Conservation (phyloP, 1,140 invertebrate species). For the Colletes gigas region DNA sequence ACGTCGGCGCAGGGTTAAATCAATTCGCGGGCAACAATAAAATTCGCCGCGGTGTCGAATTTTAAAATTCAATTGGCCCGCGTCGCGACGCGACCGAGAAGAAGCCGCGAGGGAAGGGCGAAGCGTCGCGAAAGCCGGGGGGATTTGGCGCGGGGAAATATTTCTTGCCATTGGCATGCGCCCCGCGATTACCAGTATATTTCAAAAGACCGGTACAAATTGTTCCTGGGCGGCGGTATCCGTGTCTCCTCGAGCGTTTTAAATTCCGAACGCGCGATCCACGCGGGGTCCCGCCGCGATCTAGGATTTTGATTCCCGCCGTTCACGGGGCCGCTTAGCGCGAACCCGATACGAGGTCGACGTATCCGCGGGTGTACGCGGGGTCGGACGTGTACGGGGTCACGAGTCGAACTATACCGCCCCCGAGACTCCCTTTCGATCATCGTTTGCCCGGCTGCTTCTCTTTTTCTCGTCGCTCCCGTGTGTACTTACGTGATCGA, state of each 20-base stretch:
- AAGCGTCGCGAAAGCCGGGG: neutral
- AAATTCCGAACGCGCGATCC: constrained; percentile 45
- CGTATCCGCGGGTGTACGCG: neutral
- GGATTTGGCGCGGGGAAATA: constrained; percentile 41
- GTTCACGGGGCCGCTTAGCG: constrained; percentile 50
- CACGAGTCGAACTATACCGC: constrained; percentile 18
- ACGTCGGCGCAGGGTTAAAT: constrained; percentile 29
- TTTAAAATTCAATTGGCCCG: constrained; percentile 44
- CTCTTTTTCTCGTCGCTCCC: constrained; percentile 39
- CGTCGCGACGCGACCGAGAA: neutral
- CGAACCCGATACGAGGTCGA: constrained; percentile 49
- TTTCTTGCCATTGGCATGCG: constrained; percentile 46
- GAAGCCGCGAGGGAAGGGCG: neutral
- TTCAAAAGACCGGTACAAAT: constrained; percentile 48
- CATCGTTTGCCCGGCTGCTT: constrained; percentile 39
- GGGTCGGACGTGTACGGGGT: neutral
- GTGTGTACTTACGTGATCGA: constrained; percentile 67
- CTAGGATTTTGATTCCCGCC: constrained; percentile 56
- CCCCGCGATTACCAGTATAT: constrained; percentile 45
- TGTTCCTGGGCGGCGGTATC: constrained; percentile 31
- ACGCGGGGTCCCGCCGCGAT: constrained; percentile 27
- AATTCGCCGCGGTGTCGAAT: constrained; percentile 42
- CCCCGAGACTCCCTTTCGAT: constrained; percentile 51
- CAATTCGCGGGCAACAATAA: constrained; percentile 42
- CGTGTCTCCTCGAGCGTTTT: constrained; percentile 40